Percentiles rank a stretch among this genome's conserved stretches.
phyloP scores from a whole-genome alignment of 1,140 invertebrate genomes.

The Dermatophagoides farinae region DNA sequence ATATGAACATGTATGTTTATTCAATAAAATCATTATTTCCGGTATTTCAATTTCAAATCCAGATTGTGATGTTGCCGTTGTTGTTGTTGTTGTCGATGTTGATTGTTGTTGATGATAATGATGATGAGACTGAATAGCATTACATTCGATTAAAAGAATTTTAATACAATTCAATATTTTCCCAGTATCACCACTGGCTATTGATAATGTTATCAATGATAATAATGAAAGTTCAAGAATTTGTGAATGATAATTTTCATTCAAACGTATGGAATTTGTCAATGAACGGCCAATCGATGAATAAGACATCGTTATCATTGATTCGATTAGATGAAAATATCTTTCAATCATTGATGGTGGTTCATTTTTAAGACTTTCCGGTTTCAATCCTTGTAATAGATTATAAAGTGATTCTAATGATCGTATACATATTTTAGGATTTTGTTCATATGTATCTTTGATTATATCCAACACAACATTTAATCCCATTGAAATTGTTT shows the following conservation, averaged over 20 bases:
- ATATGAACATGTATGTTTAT: conserved; percentile 67
- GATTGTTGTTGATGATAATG: not conserved
- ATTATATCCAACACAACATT: conserved; percentile 76
- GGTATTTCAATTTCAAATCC: conserved; percentile 1
- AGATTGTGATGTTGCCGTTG: not conserved
- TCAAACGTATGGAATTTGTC: not conserved
- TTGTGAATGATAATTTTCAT: conserved; percentile 35
- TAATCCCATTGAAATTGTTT: conserved; percentile 76
- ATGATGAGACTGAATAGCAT: conserved; percentile 18
- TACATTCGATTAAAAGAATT: conserved; percentile 64
- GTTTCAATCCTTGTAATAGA: conserved; percentile 68
- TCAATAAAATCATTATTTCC: conserved; percentile 38
- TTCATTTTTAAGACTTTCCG: conserved; percentile 45
- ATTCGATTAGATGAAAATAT: conserved; percentile 51
- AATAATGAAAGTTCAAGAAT: conserved; percentile 56
- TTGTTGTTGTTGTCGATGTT: not conserved
- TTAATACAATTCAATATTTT: conserved; percentile 65
- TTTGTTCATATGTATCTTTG: conserved; percentile 52
- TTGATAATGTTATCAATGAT: conserved; percentile 65
- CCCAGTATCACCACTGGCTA: conserved; percentile 80
- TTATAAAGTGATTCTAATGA: conserved; percentile 66
- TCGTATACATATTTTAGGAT: conserved; percentile 63
- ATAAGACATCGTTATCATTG: conserved; percentile 39
- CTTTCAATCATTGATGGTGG: conserved; percentile 33
- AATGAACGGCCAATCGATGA: not conserved